A percentile compares a stretch with the other conserved stretches of the same genome.
Evolutionary conservation across 2,888 invertebrate species (phyloP).

Genomic region (Fabriciana adippe): DNA sequence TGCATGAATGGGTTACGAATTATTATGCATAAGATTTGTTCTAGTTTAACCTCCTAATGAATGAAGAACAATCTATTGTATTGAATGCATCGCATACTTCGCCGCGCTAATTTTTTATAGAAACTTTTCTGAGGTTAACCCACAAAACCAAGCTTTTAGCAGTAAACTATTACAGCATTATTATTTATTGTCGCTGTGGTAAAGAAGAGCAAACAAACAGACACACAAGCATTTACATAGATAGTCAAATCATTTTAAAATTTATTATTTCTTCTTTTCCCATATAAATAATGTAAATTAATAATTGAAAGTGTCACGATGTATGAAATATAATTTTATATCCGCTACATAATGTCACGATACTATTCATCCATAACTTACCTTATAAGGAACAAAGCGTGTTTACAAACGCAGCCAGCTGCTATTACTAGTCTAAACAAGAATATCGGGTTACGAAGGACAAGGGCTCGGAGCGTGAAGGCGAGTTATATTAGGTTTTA

Average conservation of each 20-base stretch:
- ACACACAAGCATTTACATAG: too few relatives aligned
- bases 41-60: background rate
- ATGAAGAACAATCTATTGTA: background rate
- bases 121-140: too few relatives aligned
- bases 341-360: background rate
- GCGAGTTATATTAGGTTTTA: constrained; percentile 7
- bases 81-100: background rate
- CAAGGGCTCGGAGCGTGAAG: constrained; percentile 33
- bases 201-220: too few relatives aligned
- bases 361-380: constrained; percentile 12
- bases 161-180: too few relatives aligned
- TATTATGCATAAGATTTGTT: background rate
- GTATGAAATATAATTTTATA: background rate
- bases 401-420: constrained; percentile 32
- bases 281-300: too few relatives aligned
- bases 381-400: constrained; percentile 15
- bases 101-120: too few relatives aligned
- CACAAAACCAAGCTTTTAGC: too few relatives aligned
- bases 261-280: too few relatives aligned
- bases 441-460: constrained; percentile 38
- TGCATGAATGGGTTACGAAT: constrained; percentile 19
- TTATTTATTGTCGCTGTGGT: too few relatives aligned
- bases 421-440: constrained; percentile 30
- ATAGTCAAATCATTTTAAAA: too few relatives aligned
- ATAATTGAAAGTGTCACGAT: constrained; percentile 1